Evolutionary conservation across 2,113 vertebrate species (phyloP), one percentile per base, ranked within the genome.

Genomic region (Pterocles orientalis): DNA sequence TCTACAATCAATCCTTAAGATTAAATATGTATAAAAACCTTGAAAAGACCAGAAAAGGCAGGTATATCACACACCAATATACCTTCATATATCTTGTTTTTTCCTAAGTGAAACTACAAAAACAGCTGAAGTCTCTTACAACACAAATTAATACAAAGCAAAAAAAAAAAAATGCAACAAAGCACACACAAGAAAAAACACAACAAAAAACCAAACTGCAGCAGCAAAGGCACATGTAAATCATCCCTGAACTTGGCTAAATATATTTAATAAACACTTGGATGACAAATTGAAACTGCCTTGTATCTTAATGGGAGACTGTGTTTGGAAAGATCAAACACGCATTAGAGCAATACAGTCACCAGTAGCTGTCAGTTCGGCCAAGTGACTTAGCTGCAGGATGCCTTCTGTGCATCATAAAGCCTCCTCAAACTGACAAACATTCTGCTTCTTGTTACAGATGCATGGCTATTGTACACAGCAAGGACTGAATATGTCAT

Each of bases 341-440:
- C 57, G 77, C 39, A 41, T 88, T 84, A 93, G 57, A 92, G 86
- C 39, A 78, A 65, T 75, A 18, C 39, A 60, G 65, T 88, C 77
- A 71, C 68, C 53, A 26, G 90, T 5, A 71, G 72, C 65, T 91
- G 86, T 95, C 83, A 96, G 57, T 48, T 82, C 73, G 91, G 77
- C 77, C 83, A 92, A 94, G 91, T 94, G 69, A 36, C 72, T 94
- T 82, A 45, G 25, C 88, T 75, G 73, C n/a, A 93, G 94, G 90
- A 96, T 51, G 77, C 82, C 90, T 96, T 86, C 90, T 71, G 34
- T 88, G 86, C 8, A 0, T 92, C 88, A 84, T 57, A 96, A 86
- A 90, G 19, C 45, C 56, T 94, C 56, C 91, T 88, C 82, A 76
- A 68, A 73, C 45, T 92, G 92, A 93, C 57, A 94, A 92, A 92